Base-by-base conservation (phyloP, 2,113 vertebrate species). In the Orcinus orca region DNA sequence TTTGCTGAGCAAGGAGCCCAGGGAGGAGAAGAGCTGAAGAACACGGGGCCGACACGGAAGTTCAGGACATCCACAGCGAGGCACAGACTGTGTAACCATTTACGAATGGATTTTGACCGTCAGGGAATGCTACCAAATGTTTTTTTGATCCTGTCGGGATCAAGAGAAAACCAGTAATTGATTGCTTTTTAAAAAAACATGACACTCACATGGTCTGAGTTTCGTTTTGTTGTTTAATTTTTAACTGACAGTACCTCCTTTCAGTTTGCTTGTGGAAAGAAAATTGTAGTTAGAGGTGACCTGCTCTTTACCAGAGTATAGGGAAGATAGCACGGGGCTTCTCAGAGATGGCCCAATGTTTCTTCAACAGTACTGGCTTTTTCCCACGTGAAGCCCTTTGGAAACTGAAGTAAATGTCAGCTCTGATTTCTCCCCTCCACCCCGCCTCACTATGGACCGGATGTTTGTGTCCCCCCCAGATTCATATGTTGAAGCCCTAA, bases 1-100 rank as follows among this genome's bases (percentile, higher is more conserved):
- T 68, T 36, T 14, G 73, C 21, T 41, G 60, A 80, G 55, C 21
- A 3, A 26, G 62, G 73, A 23, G 12, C 6, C 21, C 8, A 50
- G 17, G 44, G 7, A 53, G 82, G 55, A 55, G 74, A 8, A 60
- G 38, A 6, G 12, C 10, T 38, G 21, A 47, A 25, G 80, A 13
- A 2, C 0, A 0, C 0, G 0, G 41, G 1, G 14, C 55, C 13
- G 0, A 3, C 3, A 1, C 0, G 2, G 92, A 50, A 50, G 20
- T 0, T 1, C 29, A 0, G 0, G 47, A 21, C 62, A 3, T 6
- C 47, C n/a, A 7, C 2, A 10, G 23, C 50, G 2, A 2, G 55
- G 41, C 15, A 2, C 3, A 4, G 73, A 3, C 13, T 5, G 50
- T 6, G 53, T 17, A 5, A 33, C 67, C 58, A 0, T 6, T 38